Conservation (phyloP, 2,797 vertebrate species). For the Helarctos malayanus region DNA sequence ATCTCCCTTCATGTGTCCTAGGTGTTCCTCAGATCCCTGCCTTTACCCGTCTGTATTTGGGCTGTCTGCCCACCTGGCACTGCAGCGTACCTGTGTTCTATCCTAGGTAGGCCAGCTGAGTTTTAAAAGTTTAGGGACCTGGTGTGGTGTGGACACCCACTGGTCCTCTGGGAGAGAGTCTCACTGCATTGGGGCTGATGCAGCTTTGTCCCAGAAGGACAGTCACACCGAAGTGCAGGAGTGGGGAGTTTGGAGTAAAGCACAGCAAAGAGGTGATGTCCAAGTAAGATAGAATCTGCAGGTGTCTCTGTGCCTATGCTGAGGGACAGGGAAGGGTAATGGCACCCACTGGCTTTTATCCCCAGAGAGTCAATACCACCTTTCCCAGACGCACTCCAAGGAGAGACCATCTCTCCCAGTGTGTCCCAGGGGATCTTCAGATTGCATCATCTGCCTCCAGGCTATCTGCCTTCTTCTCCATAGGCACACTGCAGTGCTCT, state of each 20-base stretch:
- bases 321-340: background rate
- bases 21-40: background rate
- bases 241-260: background rate
- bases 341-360: background rate
- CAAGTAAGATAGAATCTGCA: background rate
- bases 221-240: background rate
- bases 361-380: background rate
- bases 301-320: background rate
- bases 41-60: background rate
- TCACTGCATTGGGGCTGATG: background rate
- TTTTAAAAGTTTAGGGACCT: background rate
- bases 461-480: background rate
- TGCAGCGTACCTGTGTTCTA: background rate
- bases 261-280: background rate
- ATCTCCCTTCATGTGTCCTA: background rate
- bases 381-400: background rate
- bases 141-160: background rate
- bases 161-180: background rate
- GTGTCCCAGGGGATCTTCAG: background rate
- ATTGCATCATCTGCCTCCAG: background rate
- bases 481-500: background rate
- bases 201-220: background rate
- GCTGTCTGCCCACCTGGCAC: background rate
- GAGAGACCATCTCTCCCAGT: background rate
- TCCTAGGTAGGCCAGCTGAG: background rate